Conservation (phyloP, 2,888 invertebrate genomes). For the Amblyteles armatorius region DNA sequence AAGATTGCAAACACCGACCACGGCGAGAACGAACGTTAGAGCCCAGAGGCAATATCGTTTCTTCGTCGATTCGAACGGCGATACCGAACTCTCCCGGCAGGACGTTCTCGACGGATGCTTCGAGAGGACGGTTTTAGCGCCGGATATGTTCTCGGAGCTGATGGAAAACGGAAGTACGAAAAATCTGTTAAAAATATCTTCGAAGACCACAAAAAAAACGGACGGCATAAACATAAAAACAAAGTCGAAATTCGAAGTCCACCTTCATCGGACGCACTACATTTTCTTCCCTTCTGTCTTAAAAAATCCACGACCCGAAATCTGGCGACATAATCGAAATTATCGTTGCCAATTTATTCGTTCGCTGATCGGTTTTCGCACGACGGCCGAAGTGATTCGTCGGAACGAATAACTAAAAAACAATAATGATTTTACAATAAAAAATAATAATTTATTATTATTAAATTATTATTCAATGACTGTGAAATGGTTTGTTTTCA, state of each 20-base stretch:
- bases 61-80: slow-evolving; percentile 73
- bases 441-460: background rate
- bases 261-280: no score
- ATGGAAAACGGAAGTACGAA: background rate
- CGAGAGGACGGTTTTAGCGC: slow-evolving; percentile 40
- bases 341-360: no score
- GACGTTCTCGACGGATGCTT: slow-evolving; percentile 58
- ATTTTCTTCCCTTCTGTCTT: no score
- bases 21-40: slow-evolving; percentile 90
- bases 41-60: slow-evolving; percentile 88
- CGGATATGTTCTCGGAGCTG: slow-evolving; percentile 60
- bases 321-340: no score
- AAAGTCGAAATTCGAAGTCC: no score
- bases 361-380: no score
- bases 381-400: background rate
- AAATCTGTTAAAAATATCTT: background rate
- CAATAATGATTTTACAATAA: background rate
- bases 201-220: background rate
- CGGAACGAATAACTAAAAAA: background rate
- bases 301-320: no score
- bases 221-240: no score
- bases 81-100: slow-evolving; percentile 52
- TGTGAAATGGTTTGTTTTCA: background rate
- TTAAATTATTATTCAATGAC: background rate
- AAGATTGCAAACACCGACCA: slow-evolving; percentile 89